Evolutionary conservation across 2,113 vertebrate genomes (phyloP), one percentile per base, ranked within the genome.

Genomic region (Strix uralensis): DNA sequence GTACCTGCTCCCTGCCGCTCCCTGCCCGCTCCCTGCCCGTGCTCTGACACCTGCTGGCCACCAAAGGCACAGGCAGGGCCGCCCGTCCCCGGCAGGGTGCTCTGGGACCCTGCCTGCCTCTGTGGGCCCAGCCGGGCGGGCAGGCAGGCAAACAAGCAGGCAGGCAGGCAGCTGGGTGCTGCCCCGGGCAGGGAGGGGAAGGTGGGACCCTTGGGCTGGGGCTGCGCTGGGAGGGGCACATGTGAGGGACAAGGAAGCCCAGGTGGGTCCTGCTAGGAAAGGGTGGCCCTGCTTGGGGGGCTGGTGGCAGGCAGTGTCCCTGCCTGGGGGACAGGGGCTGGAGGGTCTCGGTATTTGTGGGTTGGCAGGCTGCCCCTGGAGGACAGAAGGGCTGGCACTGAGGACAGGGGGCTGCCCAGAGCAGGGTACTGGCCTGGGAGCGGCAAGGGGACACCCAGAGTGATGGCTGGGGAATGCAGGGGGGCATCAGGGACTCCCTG

Each of bases 21-120:
- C 51, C 61, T 36, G 36, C 59, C 55, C 36, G 36, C 26, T 88
- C 72, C 88, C 58, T 72, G 51, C 65, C 86, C 30, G 44, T 42
- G 88, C 81, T 75, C 96, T 95, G 96, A 97, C 96, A 96, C 91
- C 96, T 97, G 93, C 95, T 94, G 96, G 96, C 57, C 94, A 59
- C 91, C 77, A 23, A 27, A 44, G 93, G 96, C 89, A 97, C 95
- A 78, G 69, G 77, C 94, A 74, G 61, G 36, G 71, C 44, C 36
- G 6, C 59, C 66, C 32, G 62, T 4, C 44, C 44, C 44, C 16
- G 44, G 44, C 84, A 13, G 57, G 19, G 47, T 10, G 67, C 61
- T 52, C 38, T 38, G 15, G 38, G 16, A 29, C 29, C 47, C 36
- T n/a, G 66, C 36, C 73, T 22, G 79, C 18, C 23, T 4, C 49